phyloP scores from a whole-genome alignment of 2,888 invertebrate species.

The Blera fallax region DNA sequence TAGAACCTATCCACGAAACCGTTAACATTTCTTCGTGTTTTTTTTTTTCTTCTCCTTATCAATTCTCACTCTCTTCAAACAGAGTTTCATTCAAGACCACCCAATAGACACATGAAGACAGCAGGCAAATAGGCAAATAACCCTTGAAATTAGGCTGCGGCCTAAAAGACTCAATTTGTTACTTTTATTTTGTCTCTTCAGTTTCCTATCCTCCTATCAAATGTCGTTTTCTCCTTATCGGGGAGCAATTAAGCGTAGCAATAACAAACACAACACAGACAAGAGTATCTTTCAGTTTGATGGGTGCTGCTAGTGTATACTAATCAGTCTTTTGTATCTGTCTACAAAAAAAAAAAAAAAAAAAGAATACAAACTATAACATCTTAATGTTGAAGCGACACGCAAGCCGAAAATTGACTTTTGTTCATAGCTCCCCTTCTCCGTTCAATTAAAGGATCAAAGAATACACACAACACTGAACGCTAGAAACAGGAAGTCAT shows the following conservation, averaged over 20 bases:
- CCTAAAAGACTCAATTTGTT: slow-evolving; percentile 53
- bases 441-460: slow-evolving; percentile 47
- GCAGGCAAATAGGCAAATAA: not conserved
- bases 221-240: slow-evolving; percentile 27
- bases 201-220: slow-evolving; percentile 15
- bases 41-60: not conserved
- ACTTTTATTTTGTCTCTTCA: not conserved
- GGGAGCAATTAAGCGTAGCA: slow-evolving; percentile 50
- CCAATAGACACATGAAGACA: not conserved
- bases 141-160: slow-evolving; percentile 8
- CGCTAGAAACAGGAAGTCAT: slow-evolving; percentile 53
- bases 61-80: not conserved
- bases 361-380: slow-evolving; percentile 11
- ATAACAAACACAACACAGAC: slow-evolving; percentile 37
- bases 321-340: slow-evolving; percentile 29
- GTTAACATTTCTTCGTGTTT: not conserved
- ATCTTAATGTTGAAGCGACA: slow-evolving; percentile 36
- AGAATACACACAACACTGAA: not conserved
- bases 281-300: not conserved
- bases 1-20: not conserved
- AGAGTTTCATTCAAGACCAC: not conserved
- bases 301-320: not conserved
- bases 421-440: not conserved
- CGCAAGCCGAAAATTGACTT: slow-evolving; percentile 19
- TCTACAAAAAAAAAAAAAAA: slow-evolving; percentile 16